Conservation (phyloP, 2,888 invertebrate species). For the Drosophila anceps region DNA sequence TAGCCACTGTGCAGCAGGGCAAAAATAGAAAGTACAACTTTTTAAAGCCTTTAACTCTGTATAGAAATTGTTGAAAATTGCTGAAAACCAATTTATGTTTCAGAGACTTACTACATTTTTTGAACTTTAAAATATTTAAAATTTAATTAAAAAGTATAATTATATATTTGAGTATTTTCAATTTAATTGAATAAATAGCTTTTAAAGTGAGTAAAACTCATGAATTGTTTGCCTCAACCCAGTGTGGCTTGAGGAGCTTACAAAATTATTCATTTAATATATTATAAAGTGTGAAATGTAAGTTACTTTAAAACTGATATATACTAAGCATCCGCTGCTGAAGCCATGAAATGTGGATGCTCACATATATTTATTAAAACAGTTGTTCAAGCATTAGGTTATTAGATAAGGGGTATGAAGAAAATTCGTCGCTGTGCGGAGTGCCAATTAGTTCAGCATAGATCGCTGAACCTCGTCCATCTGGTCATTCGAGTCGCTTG, state of each 20-base stretch:
- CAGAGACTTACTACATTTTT: background rate
- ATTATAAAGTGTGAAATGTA: too few relatives aligned
- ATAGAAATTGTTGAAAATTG: background rate
- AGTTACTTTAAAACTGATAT: background rate
- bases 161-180: background rate
- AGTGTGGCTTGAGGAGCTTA: too few relatives aligned
- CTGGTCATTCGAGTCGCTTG: too few relatives aligned
- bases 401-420: too few relatives aligned
- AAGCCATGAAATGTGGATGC: background rate
- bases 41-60: conserved; percentile 4
- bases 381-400: too few relatives aligned
- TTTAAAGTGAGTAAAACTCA: background rate
- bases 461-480: too few relatives aligned
- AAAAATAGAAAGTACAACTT: conserved; percentile 11
- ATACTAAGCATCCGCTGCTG: background rate
- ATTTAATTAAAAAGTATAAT: too few relatives aligned
- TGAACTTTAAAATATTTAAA: background rate
- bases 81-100: too few relatives aligned
- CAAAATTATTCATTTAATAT: too few relatives aligned
- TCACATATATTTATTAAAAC: background rate
- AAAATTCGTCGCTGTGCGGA: too few relatives aligned
- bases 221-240: background rate
- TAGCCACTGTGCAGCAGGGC: background rate
- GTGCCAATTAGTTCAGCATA: too few relatives aligned
- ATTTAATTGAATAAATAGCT: background rate